phyloP scores from a whole-genome alignment of 1,140 invertebrate species.

The Triops longicaudatus region DNA sequence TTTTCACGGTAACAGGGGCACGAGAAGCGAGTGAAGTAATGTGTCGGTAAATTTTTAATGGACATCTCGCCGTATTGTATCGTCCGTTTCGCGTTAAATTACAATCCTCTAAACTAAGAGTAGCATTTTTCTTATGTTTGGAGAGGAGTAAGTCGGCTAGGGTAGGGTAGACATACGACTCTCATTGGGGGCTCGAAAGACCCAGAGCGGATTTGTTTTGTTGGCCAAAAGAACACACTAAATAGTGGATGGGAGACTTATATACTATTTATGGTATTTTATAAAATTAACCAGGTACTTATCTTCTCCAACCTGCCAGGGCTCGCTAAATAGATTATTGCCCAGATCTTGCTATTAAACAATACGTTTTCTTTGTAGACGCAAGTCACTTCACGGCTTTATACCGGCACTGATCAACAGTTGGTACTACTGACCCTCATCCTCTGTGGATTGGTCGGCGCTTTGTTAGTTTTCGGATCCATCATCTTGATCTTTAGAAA shows the following conservation, averaged over 20 bases:
- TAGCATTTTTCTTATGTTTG: not conserved
- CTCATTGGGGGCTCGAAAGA: not conserved
- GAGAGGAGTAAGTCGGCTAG: not conserved
- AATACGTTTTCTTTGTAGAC: conserved; percentile 38
- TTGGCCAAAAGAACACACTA: not conserved
- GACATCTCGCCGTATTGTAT: not conserved
- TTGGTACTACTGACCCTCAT: conserved; percentile 52
- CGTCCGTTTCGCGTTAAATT: not conserved
- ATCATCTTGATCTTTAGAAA: conserved; percentile 61
- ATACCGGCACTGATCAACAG: conserved; percentile 37
- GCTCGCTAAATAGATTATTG: not conserved
- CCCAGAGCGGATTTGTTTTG: conserved; percentile 10
- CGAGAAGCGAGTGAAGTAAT: not conserved
- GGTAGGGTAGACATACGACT: not conserved
- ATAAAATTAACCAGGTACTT: not conserved
- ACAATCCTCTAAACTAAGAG: not conserved
- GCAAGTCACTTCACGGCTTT: conserved; percentile 47
- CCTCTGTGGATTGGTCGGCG: conserved; percentile 55
- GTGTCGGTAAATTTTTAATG: conserved; percentile 5
- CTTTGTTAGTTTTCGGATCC: conserved; percentile 57
- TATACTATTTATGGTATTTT: not conserved
- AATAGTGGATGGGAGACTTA: not conserved
- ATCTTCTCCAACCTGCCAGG: not conserved
- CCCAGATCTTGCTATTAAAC: not conserved
- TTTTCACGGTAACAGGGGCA: not conserved